Evolutionary conservation across 2,113 vertebrate species (phyloP).

Genomic region (Apteryx mantelli): DNA sequence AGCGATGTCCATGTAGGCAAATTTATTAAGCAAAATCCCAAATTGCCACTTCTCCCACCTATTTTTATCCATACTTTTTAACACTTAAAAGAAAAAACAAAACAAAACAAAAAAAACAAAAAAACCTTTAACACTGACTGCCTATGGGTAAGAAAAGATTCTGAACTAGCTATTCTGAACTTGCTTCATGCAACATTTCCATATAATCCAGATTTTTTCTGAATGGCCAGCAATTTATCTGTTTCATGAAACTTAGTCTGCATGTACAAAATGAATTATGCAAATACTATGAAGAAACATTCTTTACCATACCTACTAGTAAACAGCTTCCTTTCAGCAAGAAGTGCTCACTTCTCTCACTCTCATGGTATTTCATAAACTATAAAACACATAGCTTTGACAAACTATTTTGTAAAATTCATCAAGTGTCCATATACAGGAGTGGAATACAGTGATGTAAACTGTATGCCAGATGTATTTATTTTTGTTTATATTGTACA

Average conservation of each 20-base stretch:
- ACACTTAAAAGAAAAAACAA: background rate
- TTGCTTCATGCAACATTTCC: accelerated
- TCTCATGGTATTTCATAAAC: background rate
- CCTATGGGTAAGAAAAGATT: background rate
- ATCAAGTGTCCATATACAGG: background rate
- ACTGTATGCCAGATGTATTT: background rate
- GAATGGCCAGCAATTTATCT: background rate
- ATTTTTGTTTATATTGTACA: background rate
- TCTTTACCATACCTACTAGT: background rate
- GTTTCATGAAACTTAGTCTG: background rate
- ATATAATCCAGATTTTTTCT: background rate
- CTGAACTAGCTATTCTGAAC: background rate
- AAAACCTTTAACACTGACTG: background rate
- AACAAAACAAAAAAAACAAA: background rate
- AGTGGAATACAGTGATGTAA: background rate
- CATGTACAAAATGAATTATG: background rate
- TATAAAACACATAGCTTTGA: background rate
- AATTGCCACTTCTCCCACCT: background rate
- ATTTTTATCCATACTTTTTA: background rate
- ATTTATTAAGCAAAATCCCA: background rate
- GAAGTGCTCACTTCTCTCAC: background rate
- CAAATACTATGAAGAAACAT: background rate
- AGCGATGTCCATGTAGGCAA: background rate
- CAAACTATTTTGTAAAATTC: background rate
- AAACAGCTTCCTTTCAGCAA: background rate